Percentiles rank a stretch among this genome's conserved stretches.
Evolutionary conservation across 2,888 invertebrate genomes (phyloP).

Genomic region (Zygogramma bicolorata): DNA sequence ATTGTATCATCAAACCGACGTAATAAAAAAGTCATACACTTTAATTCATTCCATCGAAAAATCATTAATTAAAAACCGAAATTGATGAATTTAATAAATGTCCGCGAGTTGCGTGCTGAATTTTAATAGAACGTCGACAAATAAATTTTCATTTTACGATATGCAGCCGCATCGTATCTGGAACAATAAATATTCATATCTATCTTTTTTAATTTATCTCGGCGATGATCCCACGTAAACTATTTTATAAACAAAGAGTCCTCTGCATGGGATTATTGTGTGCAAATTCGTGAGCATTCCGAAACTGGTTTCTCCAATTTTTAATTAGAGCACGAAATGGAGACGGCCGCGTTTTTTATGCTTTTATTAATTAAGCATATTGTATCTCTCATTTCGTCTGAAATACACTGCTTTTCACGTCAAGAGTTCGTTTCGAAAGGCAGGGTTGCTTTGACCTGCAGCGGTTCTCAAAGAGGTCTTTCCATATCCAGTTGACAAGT

Average conservation of each 20-base stretch:
- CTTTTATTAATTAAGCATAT: background rate
- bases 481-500: no score
- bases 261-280: slow-evolving; percentile 38
- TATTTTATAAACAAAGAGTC: slow-evolving; percentile 31
- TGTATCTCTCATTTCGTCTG: background rate
- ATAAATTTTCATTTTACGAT: slow-evolving; percentile 34
- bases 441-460: no score
- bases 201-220: slow-evolving; percentile 25
- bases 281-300: slow-evolving; percentile 38
- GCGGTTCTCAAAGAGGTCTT: no score
- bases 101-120: slow-evolving; percentile 26
- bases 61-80: slow-evolving; percentile 29
- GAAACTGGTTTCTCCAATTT: slow-evolving; percentile 22
- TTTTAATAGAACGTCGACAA: slow-evolving; percentile 27
- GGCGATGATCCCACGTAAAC: slow-evolving; percentile 38
- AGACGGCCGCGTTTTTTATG: slow-evolving; percentile 6
- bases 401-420: background rate
- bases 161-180: slow-evolving; percentile 24
- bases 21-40: slow-evolving; percentile 14
- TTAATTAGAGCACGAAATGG: slow-evolving; percentile 35
- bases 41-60: slow-evolving; percentile 23
- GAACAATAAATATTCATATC: slow-evolving; percentile 37
- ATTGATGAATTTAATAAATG: slow-evolving; percentile 34
- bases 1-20: no score
- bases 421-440: background rate